Percentiles rank a stretch among this genome's conserved stretches.
Evolutionary conservation across 1,140 invertebrate species (phyloP).

Genomic region (Nixonia krombeini): DNA sequence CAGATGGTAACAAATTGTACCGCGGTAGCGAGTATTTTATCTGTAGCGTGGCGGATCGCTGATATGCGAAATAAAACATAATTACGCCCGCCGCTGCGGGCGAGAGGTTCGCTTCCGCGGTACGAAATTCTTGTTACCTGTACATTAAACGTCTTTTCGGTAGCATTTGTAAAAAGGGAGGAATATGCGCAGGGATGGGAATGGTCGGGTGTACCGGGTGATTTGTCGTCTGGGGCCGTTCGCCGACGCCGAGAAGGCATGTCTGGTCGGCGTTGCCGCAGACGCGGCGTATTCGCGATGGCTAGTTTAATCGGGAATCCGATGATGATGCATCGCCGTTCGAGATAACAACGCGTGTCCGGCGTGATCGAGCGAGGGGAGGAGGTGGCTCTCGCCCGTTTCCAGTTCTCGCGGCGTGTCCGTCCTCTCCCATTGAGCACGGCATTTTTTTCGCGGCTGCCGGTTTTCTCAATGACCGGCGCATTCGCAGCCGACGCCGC

Average conservation of each 20-base stretch:
- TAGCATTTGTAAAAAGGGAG: not conserved
- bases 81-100: no score
- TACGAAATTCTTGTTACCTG: no score
- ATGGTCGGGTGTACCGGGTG: not conserved
- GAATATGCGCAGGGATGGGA: no score
- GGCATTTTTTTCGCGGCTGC: slow-evolving; percentile 38
- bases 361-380: not conserved
- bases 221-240: not conserved
- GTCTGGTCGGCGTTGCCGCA: no score
- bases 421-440: slow-evolving; percentile 31
- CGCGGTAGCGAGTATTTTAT: no score
- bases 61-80: no score
- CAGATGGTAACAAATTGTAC: no score
- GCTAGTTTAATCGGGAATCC: not conserved
- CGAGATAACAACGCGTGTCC: slow-evolving; percentile 39
- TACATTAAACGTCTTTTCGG: not conserved
- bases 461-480: slow-evolving; percentile 46
- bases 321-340: slow-evolving; percentile 41
- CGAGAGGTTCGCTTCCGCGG: no score
- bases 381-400: slow-evolving; percentile 17
- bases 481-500: slow-evolving; percentile 13
- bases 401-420: slow-evolving; percentile 23
- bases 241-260: no score
- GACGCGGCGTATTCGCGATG: not conserved
- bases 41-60: no score